Evolutionary conservation across 1,140 invertebrate genomes (phyloP), one percentile per base, ranked within the genome.

Genomic region (Pogonus chalceus): DNA sequence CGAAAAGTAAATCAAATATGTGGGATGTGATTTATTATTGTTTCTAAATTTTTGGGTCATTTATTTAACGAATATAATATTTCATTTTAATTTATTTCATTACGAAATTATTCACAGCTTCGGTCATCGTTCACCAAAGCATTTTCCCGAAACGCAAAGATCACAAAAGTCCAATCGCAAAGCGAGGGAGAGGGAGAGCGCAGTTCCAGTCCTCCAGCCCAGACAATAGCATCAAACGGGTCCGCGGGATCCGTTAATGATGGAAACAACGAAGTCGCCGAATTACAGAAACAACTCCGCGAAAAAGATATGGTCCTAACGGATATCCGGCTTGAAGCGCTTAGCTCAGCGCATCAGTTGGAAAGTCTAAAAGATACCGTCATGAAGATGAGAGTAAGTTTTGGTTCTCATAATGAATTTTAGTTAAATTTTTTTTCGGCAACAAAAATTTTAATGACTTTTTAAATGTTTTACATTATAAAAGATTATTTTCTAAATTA

Each of bases 111-210:
- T n/a, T n/a, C n/a, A n/a, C n/a, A n/a, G n/a, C n/a, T n/a, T n/a
- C 77, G 94, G 35, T 95, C 90, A 71, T 97, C 93, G 12, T 97
- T 98, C 71, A 96, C 90, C 58, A 96, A 96, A 76, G 95, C 95
- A n/a, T 98, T 98, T 70, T 94, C 91, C 3, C 72, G 81, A 51
- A 83, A 83, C 65, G 81, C 81, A 56, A 83, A 83, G 72, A 81
- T 82, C 56, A 80, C 80, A 20, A 83, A 83, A 71, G 64, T 68
- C 77, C 79, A 58, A 77, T 78, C 60, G 68, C 77, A 64, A 70
- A 74, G 60, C 69, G 63, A 62, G 51, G 57, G 54, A n/a, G 60
- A 60, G 53, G 57, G 53, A 35, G 65, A 61, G 62, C 39, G 71
- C 65, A 64, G 69, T 69, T 60, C 64, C 59, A 56, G 59, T 63